phyloP scores from a whole-genome alignment of 2,113 vertebrate species.

The Ictidomys tridecemlineatus region DNA sequence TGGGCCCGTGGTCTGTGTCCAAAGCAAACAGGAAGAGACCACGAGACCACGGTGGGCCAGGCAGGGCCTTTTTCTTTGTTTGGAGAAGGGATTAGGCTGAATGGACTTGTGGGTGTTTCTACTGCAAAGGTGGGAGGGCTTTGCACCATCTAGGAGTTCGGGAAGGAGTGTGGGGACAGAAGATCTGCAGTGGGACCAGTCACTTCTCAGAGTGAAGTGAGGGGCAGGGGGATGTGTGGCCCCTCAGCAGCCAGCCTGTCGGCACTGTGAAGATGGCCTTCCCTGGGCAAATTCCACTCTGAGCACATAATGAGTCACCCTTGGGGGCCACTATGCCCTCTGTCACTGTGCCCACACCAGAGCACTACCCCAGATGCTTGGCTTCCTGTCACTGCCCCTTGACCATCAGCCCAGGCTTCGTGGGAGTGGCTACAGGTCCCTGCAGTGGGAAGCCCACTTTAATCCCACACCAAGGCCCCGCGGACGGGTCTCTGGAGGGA shows the following conservation, averaged over 20 bases:
- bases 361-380: neutral
- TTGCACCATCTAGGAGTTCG: too few species aligned
- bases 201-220: neutral
- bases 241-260: neutral
- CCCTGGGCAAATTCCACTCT: neutral
- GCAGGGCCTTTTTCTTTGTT: conserved; percentile 67
- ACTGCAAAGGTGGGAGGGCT: neutral
- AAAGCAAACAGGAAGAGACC: conserved; percentile 81
- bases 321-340: neutral
- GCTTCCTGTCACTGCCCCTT: neutral
- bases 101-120: neutral
- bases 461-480: neutral
- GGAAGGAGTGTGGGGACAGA: too few species aligned
- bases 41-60: neutral
- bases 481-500: neutral
- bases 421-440: neutral
- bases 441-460: neutral
- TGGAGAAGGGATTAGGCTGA: conserved; percentile 48
- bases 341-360: neutral
- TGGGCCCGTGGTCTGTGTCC: conserved; percentile 55
- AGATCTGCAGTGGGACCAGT: neutral
- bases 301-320: too few species aligned
- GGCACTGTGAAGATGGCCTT: neutral
- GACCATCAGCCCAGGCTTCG: neutral
- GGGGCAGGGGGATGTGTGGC: accelerated